Conservation (phyloP, 1,140 invertebrate species). For the Vollenhovia emeryi region DNA sequence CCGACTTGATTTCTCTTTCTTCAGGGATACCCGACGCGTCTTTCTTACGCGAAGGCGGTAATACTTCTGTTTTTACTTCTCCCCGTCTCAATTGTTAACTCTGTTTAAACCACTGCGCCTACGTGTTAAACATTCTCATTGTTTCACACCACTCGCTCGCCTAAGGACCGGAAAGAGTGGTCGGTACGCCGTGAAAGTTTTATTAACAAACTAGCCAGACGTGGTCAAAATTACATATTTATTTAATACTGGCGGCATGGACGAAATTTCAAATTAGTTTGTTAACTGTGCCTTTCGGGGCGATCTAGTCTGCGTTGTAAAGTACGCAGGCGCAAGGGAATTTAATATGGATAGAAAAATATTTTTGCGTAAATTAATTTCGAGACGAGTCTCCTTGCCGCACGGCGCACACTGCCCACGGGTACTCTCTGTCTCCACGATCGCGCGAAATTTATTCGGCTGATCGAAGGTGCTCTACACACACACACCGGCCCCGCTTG, state of each 20-base stretch:
- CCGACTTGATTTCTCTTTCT: not conserved
- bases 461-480: slow-evolving; percentile 37
- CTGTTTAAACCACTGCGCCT: no score
- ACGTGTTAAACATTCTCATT: no score
- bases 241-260: no score
- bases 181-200: no score
- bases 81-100: not conserved
- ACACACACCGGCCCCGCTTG: not conserved
- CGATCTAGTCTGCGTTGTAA: not conserved
- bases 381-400: not conserved
- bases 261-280: no score
- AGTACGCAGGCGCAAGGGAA: not conserved
- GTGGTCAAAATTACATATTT: no score
- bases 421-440: not conserved
- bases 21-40: not conserved
- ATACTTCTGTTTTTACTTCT: not conserved
- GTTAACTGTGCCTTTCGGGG: not conserved
- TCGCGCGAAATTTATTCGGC: slow-evolving; percentile 47
- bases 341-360: not conserved
- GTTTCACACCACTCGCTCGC: no score
- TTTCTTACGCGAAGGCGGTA: not conserved
- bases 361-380: slow-evolving; percentile 25
- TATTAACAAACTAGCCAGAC: no score
- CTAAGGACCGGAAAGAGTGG: no score
- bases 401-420: not conserved